A percentile compares a stretch with the other conserved stretches of the same genome.
Conservation (phyloP, 2,888 invertebrate genomes). For the Agrochola lota region DNA sequence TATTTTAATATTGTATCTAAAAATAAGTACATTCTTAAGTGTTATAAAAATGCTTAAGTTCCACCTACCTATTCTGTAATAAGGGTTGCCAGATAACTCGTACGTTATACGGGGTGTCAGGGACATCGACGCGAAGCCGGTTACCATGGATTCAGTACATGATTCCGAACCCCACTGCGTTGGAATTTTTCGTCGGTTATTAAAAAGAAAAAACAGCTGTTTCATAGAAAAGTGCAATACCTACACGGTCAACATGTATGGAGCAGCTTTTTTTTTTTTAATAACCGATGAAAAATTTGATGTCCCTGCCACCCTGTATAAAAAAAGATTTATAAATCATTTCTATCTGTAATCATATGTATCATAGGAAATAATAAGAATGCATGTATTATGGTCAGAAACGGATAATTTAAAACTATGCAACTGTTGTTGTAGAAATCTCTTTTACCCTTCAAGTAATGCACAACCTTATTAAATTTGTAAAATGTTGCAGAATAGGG, state of each 20-base stretch:
- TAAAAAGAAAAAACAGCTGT: too few relatives aligned
- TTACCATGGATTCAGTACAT: too few relatives aligned
- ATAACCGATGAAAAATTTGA: too few relatives aligned
- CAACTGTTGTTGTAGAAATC: background rate
- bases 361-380: background rate
- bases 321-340: background rate
- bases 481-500: background rate
- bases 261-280: too few relatives aligned
- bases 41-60: slow-evolving; percentile 4
- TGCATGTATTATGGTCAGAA: background rate
- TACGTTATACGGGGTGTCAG: too few relatives aligned
- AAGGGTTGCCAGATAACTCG: background rate
- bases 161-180: too few relatives aligned
- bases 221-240: too few relatives aligned
- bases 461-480: background rate
- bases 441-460: background rate
- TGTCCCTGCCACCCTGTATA: too few relatives aligned
- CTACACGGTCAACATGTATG: too few relatives aligned
- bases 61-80: slow-evolving; percentile 17
- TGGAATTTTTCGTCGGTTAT: too few relatives aligned
- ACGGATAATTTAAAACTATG: background rate
- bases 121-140: too few relatives aligned
- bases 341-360: slow-evolving; percentile 1
- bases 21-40: slow-evolving; percentile 41
- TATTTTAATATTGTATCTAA: slow-evolving; percentile 35